Conservation (phyloP, 2,113 vertebrate genomes). For the Proteles cristata region DNA sequence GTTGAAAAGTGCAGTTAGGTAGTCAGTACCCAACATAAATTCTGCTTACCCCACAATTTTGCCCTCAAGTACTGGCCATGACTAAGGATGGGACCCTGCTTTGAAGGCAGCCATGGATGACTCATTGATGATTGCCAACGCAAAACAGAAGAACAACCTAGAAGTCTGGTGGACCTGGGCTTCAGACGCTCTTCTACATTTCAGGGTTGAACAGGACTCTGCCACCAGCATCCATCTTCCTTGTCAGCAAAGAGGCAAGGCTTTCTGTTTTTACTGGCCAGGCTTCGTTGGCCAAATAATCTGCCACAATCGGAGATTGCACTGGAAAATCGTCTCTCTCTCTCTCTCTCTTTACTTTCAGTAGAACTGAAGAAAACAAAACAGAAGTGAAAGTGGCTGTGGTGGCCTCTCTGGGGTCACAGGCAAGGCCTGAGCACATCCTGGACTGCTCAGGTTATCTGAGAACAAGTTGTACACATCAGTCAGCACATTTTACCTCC, state of each 20-base stretch:
- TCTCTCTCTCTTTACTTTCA: slow-evolving; percentile 5
- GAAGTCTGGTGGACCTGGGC: not conserved
- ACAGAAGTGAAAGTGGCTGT: not conserved
- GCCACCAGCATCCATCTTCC: not conserved
- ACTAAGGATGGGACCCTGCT: not conserved
- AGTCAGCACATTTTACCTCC: not conserved
- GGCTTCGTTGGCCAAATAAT: not conserved
- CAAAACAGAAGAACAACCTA: not conserved
- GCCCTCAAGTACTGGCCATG: not conserved
- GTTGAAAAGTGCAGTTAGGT: not conserved
- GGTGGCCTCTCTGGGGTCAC: not conserved
- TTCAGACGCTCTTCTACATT: not conserved
- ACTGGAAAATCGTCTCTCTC: not conserved
- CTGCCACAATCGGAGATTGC: not conserved
- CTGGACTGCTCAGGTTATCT: not conserved
- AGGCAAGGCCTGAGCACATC: not conserved
- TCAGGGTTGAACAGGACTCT: not conserved
- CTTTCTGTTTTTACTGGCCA: not conserved
- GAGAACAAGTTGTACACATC: rapidly evolving
- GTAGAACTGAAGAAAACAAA: slow-evolving; percentile 5
- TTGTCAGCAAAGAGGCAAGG: not conserved
- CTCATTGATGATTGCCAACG: not conserved
- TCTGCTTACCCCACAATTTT: not conserved
- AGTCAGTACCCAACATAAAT: not conserved
- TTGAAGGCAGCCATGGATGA: not conserved